phyloP scores from a whole-genome alignment of 1,140 invertebrate genomes.

The Pseudomyrmex sp. region DNA sequence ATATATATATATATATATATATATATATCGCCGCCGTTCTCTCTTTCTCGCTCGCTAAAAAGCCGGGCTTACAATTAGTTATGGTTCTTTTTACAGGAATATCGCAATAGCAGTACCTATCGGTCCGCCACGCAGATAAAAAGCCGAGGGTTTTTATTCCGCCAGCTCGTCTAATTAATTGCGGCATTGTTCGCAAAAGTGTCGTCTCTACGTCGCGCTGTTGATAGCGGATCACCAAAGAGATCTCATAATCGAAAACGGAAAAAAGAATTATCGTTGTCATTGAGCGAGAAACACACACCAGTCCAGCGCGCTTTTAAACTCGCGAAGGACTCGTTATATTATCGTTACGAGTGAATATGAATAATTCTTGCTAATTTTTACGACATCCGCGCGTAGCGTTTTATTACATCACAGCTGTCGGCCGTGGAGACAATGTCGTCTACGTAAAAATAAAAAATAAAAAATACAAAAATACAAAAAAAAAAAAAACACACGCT shows the following conservation, averaged over 20 bases:
- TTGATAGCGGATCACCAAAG: constrained; percentile 13
- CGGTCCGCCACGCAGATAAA: constrained; percentile 41
- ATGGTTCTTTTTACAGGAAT: constrained; percentile 27
- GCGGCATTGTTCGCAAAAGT: constrained; percentile 44
- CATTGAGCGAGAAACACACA: constrained; percentile 16
- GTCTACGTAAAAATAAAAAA: constrained; percentile 21
- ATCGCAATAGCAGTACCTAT: constrained; percentile 4
- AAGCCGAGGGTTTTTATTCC: constrained; percentile 55
- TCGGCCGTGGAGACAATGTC: constrained; percentile 10
- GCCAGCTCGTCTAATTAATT: constrained; percentile 62
- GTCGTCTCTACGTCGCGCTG: background rate
- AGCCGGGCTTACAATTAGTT: background rate
- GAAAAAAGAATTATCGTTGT: constrained; percentile 46
- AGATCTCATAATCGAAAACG: constrained; percentile 38
- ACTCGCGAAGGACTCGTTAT: constrained; percentile 8
- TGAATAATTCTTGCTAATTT: constrained; percentile 60
- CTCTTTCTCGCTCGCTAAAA: no score
- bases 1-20: no score
- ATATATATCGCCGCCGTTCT: no score
- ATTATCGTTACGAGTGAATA: constrained; percentile 15
- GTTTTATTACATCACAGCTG: constrained; percentile 37
- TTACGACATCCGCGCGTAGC: constrained; percentile 33
- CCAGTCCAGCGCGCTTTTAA: constrained; percentile 36
- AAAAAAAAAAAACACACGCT: background rate
- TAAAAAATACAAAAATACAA: no score